These are phyloP conservation scores for Mycteria americana DNA, from an alignment of 2,797 vertebrate genomes.

Conservation along the genomic window DNA sequence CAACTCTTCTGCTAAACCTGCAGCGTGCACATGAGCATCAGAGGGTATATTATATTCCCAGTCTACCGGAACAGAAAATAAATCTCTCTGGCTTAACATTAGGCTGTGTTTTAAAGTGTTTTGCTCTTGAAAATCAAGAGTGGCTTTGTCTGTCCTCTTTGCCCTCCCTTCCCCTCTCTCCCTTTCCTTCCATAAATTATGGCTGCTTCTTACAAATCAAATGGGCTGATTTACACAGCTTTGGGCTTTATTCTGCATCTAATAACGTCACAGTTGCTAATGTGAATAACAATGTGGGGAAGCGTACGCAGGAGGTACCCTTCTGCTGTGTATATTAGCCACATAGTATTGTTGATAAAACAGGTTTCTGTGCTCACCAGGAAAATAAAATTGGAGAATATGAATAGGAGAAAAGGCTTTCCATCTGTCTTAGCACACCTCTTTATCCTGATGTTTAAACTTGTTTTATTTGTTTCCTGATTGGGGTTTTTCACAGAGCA, in stretches of 20 bases:
- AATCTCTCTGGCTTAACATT: neutral
- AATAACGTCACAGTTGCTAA: neutral
- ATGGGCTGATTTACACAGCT: neutral
- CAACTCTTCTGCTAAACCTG: neutral
- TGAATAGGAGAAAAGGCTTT: neutral
- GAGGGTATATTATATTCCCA: neutral
- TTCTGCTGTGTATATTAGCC: neutral
- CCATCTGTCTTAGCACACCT: conserved; percentile 22
- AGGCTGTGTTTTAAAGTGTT: neutral
- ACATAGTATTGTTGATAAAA: neutral
- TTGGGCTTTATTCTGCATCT: neutral
- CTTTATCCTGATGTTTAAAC: conserved; percentile 3
- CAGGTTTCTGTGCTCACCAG: neutral
- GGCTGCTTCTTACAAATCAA: neutral
- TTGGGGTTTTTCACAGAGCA: conserved; percentile 8
- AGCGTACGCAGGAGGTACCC: neutral
- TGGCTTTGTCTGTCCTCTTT: neutral
- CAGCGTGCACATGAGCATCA: neutral
- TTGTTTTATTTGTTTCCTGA: neutral
- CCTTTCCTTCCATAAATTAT: neutral
- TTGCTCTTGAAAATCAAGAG: neutral
- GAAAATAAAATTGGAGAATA: neutral
- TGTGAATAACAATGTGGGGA: neutral
- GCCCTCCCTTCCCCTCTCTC: neutral
- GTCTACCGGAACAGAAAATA: neutral